phyloP scores from a whole-genome alignment of 1,140 invertebrate genomes.

The Drosophila oshimai region DNA sequence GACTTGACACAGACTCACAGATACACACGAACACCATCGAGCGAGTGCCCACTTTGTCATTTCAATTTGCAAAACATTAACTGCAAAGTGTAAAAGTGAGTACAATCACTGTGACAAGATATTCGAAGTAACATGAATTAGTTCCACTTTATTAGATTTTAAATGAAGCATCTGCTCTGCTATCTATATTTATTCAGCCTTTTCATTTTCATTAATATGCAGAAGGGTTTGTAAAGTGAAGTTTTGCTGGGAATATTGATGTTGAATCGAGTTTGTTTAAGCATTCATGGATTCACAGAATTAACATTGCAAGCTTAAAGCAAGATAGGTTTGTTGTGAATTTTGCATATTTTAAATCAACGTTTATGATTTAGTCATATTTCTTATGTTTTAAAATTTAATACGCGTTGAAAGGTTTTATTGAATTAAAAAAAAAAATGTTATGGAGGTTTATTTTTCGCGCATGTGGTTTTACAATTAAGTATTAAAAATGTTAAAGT shows the following conservation, averaged over 20 bases:
- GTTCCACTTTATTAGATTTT: slow-evolving; percentile 18
- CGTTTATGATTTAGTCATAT: too few relatives aligned
- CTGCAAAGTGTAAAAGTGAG: slow-evolving; percentile 3
- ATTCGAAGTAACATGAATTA: slow-evolving; percentile 14
- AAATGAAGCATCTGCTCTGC: not conserved
- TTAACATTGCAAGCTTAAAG: too few relatives aligned
- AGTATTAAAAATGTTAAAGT: not conserved
- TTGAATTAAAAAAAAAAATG: too few relatives aligned
- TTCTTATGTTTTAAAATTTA: too few relatives aligned
- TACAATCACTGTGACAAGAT: slow-evolving; percentile 8
- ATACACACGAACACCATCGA: not conserved
- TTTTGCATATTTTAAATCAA: too few relatives aligned
- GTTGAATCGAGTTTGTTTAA: too few relatives aligned
- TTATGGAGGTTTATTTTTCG: too few relatives aligned
- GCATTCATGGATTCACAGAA: too few relatives aligned
- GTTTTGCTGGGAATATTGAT: too few relatives aligned
- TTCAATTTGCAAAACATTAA: slow-evolving; percentile 39
- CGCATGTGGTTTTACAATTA: not conserved
- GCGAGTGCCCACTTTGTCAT: slow-evolving; percentile 34
- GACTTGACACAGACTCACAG: slow-evolving; percentile 10
- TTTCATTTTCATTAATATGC: not conserved
- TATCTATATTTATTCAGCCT: slow-evolving; percentile 7
- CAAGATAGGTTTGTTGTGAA: too few relatives aligned
- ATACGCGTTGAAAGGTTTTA: too few relatives aligned
- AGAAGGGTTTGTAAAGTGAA: not conserved